Evolutionary conservation across 2,113 vertebrate genomes (phyloP).

Genomic region (Myrmecophaga tridactyla): DNA sequence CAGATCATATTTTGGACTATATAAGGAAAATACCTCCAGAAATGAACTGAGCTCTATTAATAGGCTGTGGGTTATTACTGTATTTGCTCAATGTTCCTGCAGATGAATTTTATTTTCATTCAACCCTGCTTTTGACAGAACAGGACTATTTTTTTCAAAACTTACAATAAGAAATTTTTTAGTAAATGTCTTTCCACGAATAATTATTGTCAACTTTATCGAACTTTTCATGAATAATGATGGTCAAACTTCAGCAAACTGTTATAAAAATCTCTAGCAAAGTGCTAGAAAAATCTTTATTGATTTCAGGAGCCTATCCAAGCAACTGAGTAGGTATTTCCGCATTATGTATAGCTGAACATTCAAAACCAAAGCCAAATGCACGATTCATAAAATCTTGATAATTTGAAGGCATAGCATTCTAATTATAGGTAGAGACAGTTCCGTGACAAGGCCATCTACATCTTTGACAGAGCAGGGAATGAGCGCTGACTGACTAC

Average conservation of each 20-base stretch:
- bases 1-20: background rate
- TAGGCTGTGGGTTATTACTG: background rate
- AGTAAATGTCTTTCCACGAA: constrained; percentile 14
- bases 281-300: background rate
- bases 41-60: background rate
- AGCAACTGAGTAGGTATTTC: background rate
- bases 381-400: constrained; percentile 26
- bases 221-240: constrained; percentile 8
- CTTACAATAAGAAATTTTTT: constrained; percentile 27
- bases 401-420: background rate
- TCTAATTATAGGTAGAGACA: background rate
- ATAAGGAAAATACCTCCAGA: background rate
- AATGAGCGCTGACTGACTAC: background rate
- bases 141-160: background rate
- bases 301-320: background rate
- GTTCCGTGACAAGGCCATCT: background rate
- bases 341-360: background rate
- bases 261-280: background rate
- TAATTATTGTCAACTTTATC: background rate
- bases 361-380: constrained; percentile 17
- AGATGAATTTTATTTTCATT: constrained; percentile 38
- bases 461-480: background rate
- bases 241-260: constrained; percentile 7
- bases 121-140: constrained; percentile 9
- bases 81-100: constrained; percentile 26